Base-by-base conservation (phyloP, 2,888 invertebrate species). In the Pseudococcus jackbeardsleyi region DNA sequence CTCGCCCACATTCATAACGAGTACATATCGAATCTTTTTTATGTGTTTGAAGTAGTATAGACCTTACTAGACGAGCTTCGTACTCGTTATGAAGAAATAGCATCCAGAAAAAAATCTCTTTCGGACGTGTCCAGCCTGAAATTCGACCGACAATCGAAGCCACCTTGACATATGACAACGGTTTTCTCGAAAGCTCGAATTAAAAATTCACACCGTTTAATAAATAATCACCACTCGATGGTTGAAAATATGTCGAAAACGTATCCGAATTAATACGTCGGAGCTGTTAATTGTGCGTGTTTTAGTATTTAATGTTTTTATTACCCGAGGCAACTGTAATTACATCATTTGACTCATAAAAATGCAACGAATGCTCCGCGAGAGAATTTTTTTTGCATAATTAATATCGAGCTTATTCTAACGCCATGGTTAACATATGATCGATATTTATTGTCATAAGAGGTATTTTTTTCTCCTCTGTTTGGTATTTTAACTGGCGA, bases 261-360 rank as follows among this genome's bases (percentile, higher is more conserved):
- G 33, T 33, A 50, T 50, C 77, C 77, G 39, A 77, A 77, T 77
- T 33, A 33, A 1, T 33, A 33, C 26, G 26, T 33, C 26, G 26
- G 26, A 72, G 50, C 17, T 39, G 77, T 77, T 72, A 72, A 72
- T 77, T 77, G 77, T 15, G 77, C 77, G 33, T 77, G 77, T 77
- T 77, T 39, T 77, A 33, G 39, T 77, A 77, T 77, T 77, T 50
- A 77, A 77, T 39, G 33, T 12, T 33, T 77, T 77, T 39, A 77
- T 77, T 15, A 39, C 77, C 77, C 12, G 26, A 26, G 77, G 77
- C 77, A 26, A 77, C 7, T 33, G 15, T 77, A 77, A 77, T 77
- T 77, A 77, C 77, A 33, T 77, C 77, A 77, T 39, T 50, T 1
- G 26, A 5, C 17, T 77, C 6, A 8, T 77, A 77, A 77, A 77